phyloP scores from a whole-genome alignment of 2,113 vertebrate genomes.

The Grantiella picta region DNA sequence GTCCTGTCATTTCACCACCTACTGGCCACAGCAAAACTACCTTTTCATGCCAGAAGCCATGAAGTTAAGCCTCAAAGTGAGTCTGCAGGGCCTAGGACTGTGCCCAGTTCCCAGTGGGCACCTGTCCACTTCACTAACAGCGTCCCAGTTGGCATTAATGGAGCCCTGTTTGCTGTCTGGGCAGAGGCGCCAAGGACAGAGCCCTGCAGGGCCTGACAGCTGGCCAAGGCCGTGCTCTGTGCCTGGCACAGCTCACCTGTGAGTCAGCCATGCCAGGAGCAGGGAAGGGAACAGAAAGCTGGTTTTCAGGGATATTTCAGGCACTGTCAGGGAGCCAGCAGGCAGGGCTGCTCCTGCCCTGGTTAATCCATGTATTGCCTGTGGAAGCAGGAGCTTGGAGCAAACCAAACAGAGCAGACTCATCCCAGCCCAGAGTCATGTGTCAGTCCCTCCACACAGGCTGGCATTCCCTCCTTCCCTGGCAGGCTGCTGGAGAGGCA shows the following conservation, averaged over 20 bases:
- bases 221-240: not conserved
- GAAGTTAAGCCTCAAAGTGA: not conserved
- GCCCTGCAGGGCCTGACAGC: not conserved
- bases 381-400: not conserved
- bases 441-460: not conserved
- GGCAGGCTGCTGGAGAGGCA: not conserved
- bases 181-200: not conserved
- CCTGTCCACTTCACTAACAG: not conserved
- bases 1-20: not conserved
- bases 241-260: not conserved
- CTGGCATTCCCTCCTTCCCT: not conserved
- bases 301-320: not conserved
- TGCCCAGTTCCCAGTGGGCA: not conserved
- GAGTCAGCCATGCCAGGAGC: not conserved
- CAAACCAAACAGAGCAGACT: not conserved
- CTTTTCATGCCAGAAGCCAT: not conserved
- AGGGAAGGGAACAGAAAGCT: not conserved
- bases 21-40: not conserved
- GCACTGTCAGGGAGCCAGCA: not conserved
- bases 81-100: not conserved
- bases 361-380: not conserved
- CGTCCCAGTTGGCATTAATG: not conserved
- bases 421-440: not conserved
- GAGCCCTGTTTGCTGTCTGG: not conserved
- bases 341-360: not conserved